Percentiles rank a stretch among this genome's conserved stretches.
phyloP scores from a whole-genome alignment of 2,113 vertebrate species.

The Corapipo altera region DNA sequence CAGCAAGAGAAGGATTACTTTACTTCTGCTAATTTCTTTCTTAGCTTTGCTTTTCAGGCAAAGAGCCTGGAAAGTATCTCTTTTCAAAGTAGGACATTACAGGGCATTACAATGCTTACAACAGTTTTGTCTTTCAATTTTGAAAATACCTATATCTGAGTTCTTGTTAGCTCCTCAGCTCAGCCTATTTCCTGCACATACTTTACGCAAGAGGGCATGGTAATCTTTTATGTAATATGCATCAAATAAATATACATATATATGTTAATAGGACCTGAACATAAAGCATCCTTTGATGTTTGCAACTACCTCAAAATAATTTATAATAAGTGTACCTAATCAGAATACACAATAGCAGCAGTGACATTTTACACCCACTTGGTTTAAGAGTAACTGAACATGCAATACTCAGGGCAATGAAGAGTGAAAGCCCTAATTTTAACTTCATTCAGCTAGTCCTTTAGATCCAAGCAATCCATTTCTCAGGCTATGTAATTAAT shows the following conservation, averaged over 20 bases:
- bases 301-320: background rate
- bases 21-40: background rate
- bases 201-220: background rate
- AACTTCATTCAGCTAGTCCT: background rate
- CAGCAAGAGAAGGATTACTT: background rate
- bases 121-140: background rate
- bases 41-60: background rate
- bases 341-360: background rate
- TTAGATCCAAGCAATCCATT: background rate
- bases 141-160: background rate
- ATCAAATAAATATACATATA: background rate
- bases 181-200: background rate
- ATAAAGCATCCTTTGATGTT: background rate
- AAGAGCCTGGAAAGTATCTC: background rate
- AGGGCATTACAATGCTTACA: background rate
- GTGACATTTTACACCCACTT: background rate
- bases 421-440: conserved; percentile 11
- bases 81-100: background rate
- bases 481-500: background rate
- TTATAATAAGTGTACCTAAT: background rate
- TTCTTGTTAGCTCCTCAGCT: background rate
- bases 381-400: background rate
- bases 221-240: background rate
- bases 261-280: background rate
- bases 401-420: background rate